phyloP scores from a whole-genome alignment of 2,797 vertebrate genomes.

The Spinibarbus caldwelli region DNA sequence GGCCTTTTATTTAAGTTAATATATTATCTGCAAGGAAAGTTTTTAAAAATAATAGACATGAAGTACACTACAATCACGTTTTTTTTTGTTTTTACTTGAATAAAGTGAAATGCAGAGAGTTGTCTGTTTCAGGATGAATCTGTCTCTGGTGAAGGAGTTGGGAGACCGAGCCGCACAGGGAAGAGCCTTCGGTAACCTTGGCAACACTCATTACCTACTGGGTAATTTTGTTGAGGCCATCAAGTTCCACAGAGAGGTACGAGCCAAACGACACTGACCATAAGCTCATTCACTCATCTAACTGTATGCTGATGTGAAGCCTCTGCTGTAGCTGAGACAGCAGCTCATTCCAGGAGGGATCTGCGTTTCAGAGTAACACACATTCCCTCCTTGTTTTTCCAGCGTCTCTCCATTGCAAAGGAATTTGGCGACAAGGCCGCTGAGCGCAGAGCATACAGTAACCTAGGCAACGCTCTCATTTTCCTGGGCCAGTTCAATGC shows the following conservation, averaged over 20 bases:
- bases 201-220: constrained; percentile 95
- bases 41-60: not conserved
- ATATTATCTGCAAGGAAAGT: not conserved
- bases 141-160: constrained; percentile 93
- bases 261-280: constrained; percentile 24
- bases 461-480: constrained; percentile 95
- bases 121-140: constrained; percentile 84
- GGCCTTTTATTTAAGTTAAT: not conserved
- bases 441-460: constrained; percentile 94
- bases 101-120: not conserved
- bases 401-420: constrained; percentile 97
- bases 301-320: not conserved
- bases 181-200: constrained; percentile 93
- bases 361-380: constrained; percentile 20
- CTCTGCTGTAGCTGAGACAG: not conserved
- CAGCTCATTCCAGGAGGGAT: not conserved
- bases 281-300: not conserved
- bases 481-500: constrained; percentile 93
- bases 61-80: not conserved
- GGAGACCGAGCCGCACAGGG: constrained; percentile 95
- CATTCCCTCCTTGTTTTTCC: constrained; percentile 48
- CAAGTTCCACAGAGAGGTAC: constrained; percentile 95
- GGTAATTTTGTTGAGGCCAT: constrained; percentile 94
- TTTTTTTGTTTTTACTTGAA: not conserved
- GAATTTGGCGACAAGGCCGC: constrained; percentile 98